phyloP scores from a whole-genome alignment of 2,113 vertebrate genomes.

The Nyctereutes procyonoides region DNA sequence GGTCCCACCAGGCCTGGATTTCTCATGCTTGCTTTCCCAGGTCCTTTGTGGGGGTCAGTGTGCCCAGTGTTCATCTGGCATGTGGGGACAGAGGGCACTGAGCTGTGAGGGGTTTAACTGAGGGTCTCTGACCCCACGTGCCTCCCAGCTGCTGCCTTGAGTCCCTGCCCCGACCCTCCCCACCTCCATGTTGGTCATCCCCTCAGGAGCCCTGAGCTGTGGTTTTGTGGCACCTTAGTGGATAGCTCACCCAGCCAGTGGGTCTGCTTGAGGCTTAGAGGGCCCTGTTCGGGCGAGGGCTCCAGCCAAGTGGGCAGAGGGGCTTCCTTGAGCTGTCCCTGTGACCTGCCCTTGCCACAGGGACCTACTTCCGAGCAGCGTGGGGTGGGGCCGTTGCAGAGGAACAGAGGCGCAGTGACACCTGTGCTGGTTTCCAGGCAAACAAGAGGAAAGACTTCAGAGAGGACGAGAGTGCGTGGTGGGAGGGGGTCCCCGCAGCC shows the following conservation, averaged over 20 bases:
- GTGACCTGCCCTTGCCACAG: not conserved
- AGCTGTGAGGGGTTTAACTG: not conserved
- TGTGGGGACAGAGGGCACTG: not conserved
- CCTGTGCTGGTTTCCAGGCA: not conserved
- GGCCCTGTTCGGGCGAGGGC: not conserved
- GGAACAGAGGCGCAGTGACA: not conserved
- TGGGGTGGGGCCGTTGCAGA: not conserved
- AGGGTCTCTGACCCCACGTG: rapidly evolving
- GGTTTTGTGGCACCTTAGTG: not conserved
- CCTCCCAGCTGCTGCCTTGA: not conserved
- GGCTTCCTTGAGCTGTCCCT: not conserved
- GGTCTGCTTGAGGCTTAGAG: rapidly evolving
- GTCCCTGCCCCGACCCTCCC: not conserved
- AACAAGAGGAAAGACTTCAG: not conserved
- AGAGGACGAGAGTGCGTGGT: not conserved
- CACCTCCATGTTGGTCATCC: rapidly evolving
- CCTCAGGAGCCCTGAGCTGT: not conserved
- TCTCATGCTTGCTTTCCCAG: not conserved
- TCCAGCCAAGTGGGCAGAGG: not conserved
- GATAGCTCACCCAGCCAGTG: not conserved
- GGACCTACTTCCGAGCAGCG: not conserved
- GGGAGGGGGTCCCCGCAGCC: not conserved
- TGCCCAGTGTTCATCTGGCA: rapidly evolving
- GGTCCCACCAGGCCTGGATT: not conserved
- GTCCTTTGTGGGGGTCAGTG: not conserved